Conservation (phyloP, 1,140 invertebrate species). For the Musca domestica region DNA sequence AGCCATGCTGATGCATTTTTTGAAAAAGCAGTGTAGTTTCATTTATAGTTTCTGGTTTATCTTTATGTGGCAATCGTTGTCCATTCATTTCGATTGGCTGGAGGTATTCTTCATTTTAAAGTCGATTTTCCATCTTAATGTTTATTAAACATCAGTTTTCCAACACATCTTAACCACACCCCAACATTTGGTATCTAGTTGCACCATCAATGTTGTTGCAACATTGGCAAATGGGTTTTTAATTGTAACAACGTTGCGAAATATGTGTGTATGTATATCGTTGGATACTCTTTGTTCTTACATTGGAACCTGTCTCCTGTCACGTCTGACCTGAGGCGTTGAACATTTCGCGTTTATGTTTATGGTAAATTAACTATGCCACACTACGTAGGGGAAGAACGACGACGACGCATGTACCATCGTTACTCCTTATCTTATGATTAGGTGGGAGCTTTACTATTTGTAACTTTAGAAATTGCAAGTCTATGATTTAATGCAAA, state of each 20-base stretch:
- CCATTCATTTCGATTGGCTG: too few species aligned
- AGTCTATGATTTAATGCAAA: too few species aligned
- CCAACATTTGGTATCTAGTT: neutral
- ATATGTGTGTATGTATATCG: too few species aligned
- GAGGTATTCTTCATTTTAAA: too few species aligned
- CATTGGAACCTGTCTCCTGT: neutral
- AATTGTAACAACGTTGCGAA: conserved; percentile 5
- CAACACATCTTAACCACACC: conserved; percentile 12
- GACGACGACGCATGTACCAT: too few species aligned
- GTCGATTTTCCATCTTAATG: conserved; percentile 6
- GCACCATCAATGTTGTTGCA: conserved; percentile 2
- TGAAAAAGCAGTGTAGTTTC: neutral
- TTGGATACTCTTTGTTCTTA: conserved; percentile 6
- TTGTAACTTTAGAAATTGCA: too few species aligned
- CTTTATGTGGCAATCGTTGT: neutral
- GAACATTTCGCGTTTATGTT: neutral
- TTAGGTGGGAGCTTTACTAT: too few species aligned
- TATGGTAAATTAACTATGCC: neutral
- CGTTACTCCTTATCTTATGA: too few species aligned
- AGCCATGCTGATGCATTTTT: too few species aligned
- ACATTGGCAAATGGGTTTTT: conserved; percentile 12
- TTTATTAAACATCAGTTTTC: conserved; percentile 13
- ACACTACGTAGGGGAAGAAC: neutral
- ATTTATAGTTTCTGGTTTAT: conserved; percentile 4
- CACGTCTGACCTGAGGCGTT: neutral